phyloP scores from a whole-genome alignment of 35 echinoderm and acorn worm genomes.

The Patiria miniata region DNA sequence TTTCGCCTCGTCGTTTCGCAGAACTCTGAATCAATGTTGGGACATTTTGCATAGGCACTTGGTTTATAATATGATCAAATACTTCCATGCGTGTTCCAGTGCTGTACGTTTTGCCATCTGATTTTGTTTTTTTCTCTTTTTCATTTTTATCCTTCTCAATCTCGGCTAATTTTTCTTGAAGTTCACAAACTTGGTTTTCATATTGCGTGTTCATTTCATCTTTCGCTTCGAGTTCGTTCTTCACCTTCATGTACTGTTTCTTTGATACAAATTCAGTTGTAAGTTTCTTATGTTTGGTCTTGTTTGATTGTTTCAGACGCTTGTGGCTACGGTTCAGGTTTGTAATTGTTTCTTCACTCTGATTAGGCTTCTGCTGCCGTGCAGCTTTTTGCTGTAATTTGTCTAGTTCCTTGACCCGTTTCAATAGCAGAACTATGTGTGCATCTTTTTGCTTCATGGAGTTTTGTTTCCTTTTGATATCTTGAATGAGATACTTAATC shows the following conservation, averaged over 20 bases:
- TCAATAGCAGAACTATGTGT: not conserved
- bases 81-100: not conserved
- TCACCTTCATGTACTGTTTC: not conserved
- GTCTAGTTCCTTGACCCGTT: not conserved
- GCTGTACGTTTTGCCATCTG: slow-evolving; percentile 29
- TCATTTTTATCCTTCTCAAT: slow-evolving; percentile 13
- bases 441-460: slow-evolving; percentile 16
- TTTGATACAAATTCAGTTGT: slow-evolving; percentile 8
- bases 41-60: slow-evolving; percentile 37
- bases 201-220: not conserved
- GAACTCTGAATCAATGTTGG: slow-evolving; percentile 33
- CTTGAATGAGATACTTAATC: not conserved
- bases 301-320: not conserved
- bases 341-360: not conserved
- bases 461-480: slow-evolving; percentile 1
- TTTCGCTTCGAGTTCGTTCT: not conserved
- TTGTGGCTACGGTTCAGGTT: not conserved
- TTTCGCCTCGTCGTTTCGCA: slow-evolving; percentile 35
- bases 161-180: slow-evolving; percentile 23
- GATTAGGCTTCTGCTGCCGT: not conserved
- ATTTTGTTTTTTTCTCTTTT: slow-evolving; percentile 24
- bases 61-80: slow-evolving; percentile 43
- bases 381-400: not conserved
- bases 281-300: not conserved
- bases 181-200: too few relatives aligned